phyloP scores from a whole-genome alignment of 2,888 invertebrate genomes.

The Frankliniella intonsa region DNA sequence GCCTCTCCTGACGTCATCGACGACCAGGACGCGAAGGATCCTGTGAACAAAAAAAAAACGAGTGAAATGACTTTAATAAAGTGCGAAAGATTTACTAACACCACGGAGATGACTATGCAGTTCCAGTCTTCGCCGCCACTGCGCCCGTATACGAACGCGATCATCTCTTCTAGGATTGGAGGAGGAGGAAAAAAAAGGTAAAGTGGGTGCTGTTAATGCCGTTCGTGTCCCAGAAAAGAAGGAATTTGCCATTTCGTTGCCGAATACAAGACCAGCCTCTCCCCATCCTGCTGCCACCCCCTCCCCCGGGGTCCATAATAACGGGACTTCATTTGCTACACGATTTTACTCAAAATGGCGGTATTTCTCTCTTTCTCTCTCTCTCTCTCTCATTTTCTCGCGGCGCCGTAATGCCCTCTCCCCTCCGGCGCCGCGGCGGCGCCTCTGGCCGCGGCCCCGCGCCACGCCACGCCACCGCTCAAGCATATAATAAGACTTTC shows the following conservation, averaged over 20 bases:
- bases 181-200: not conserved
- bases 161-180: not conserved
- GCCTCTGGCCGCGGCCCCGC: not conserved
- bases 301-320: not conserved
- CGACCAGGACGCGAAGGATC: not conserved
- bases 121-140: too few species aligned
- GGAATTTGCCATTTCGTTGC: constrained; percentile 5
- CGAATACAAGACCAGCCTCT: not conserved
- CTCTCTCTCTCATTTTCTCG: not conserved
- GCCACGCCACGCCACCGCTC: constrained; percentile 2
- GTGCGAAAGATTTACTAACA: too few species aligned
- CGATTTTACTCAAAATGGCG: constrained; percentile 23
- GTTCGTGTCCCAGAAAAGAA: not conserved
- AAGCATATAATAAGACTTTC: constrained; percentile 25
- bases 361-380: not conserved
- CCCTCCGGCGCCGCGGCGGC: not conserved
- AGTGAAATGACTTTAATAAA: too few species aligned
- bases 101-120: too few species aligned
- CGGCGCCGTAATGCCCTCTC: not conserved
- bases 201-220: not conserved
- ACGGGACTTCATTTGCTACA: constrained; percentile 25
- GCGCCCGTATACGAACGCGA: not conserved
- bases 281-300: not conserved
- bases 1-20: not conserved
- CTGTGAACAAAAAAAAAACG: too few species aligned